These are phyloP conservation scores for Pseudopleuronectes americanus DNA, from an alignment of 2,797 vertebrate species.

Conservation along the genomic window DNA sequence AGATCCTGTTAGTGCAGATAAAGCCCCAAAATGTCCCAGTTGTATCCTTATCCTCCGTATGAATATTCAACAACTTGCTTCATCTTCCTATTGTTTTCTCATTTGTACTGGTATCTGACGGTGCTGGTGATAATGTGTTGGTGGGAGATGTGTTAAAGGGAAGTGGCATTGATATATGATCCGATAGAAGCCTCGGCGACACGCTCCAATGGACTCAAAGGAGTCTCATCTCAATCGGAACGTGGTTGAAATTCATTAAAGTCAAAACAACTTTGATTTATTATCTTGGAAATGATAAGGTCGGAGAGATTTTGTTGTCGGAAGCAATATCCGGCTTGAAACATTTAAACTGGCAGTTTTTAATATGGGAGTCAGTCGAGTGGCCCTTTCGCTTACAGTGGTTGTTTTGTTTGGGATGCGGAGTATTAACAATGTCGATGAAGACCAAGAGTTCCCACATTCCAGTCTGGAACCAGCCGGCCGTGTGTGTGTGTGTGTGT, in stretches of 20 bases:
- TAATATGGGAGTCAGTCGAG: conserved; percentile 63
- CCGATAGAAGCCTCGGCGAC: conserved; percentile 60
- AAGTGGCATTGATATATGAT: conserved; percentile 78
- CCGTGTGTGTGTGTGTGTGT: not conserved
- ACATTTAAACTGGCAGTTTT: conserved; percentile 66
- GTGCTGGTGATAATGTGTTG: conserved; percentile 65
- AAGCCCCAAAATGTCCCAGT: conserved; percentile 79
- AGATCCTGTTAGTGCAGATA: conserved; percentile 81
- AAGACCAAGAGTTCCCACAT: conserved; percentile 31
- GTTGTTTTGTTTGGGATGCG: conserved; percentile 57
- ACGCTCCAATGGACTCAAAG: conserved; percentile 68
- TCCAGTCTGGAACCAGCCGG: conserved; percentile 24
- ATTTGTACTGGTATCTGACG: conserved; percentile 78
- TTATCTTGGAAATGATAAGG: conserved; percentile 73
- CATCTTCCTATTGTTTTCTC: conserved; percentile 79
- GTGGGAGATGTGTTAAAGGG: conserved; percentile 67
- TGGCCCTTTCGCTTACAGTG: conserved; percentile 30
- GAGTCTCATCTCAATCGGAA: conserved; percentile 69
- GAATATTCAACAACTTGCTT: conserved; percentile 81
- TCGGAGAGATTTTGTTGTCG: conserved; percentile 70
- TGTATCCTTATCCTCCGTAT: conserved; percentile 77
- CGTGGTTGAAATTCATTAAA: conserved; percentile 77
- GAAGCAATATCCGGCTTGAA: conserved; percentile 71
- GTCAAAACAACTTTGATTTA: conserved; percentile 77
- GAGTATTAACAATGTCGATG: conserved; percentile 54